phyloP scores from a whole-genome alignment of 1,140 invertebrate genomes.

The Reticulitermes speratus region DNA sequence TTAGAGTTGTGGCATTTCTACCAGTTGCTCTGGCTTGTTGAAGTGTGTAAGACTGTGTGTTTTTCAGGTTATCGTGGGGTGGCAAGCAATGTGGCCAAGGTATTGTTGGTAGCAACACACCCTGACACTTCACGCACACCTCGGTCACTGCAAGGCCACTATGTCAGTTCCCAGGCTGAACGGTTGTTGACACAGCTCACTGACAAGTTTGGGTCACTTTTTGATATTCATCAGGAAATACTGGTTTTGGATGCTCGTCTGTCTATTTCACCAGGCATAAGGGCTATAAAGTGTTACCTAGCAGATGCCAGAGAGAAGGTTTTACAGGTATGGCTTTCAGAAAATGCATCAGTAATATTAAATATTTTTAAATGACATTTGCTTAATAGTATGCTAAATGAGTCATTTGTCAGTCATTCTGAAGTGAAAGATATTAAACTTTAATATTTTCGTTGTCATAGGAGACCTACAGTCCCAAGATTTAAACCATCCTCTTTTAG shows the following conservation, averaged over 20 bases:
- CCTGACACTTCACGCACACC: slow-evolving; percentile 57
- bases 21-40: no score
- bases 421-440: background rate
- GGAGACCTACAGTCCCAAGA: no score
- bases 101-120: slow-evolving; percentile 68
- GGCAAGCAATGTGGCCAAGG: slow-evolving; percentile 49
- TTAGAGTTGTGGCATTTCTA: no score
- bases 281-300: slow-evolving; percentile 57
- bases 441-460: no score
- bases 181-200: slow-evolving; percentile 54
- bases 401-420: background rate
- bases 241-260: slow-evolving; percentile 63
- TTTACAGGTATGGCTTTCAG: slow-evolving; percentile 47
- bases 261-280: slow-evolving; percentile 57
- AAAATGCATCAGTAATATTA: background rate
- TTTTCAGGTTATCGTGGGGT: slow-evolving; percentile 56
- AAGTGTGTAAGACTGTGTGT: background rate
- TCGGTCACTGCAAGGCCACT: slow-evolving; percentile 57
- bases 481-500: no score
- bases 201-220: slow-evolving; percentile 53
- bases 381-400: background rate
- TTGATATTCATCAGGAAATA: slow-evolving; percentile 53
- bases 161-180: slow-evolving; percentile 56
- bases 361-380: background rate
- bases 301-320: slow-evolving; percentile 49